Percentiles rank a stretch among this genome's conserved stretches.
Conservation (phyloP, 2,888 invertebrate genomes). For the Andrena praecox region DNA sequence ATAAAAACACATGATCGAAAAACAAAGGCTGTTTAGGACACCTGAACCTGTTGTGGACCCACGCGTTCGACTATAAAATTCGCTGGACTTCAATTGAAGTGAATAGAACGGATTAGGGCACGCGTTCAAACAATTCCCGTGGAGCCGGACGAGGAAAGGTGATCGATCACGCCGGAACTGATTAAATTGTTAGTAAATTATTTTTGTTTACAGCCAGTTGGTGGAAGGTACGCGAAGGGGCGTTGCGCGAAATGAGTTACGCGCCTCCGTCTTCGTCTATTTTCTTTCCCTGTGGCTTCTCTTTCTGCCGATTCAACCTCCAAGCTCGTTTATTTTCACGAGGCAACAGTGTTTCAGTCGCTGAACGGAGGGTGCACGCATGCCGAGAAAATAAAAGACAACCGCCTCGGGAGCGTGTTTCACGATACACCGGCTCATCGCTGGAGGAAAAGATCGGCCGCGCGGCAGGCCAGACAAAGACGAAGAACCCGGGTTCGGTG, state of each 20-base stretch:
- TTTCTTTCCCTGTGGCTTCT: constrained; percentile 47
- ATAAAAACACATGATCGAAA: background rate
- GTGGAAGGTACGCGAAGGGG: constrained; percentile 14
- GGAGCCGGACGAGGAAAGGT: background rate
- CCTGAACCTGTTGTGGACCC: no score
- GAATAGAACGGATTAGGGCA: background rate
- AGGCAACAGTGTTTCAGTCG: constrained; percentile 72
- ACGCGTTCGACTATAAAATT: background rate
- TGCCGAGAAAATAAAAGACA: constrained; percentile 68
- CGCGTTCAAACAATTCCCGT: background rate
- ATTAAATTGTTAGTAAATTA: constrained; percentile 46
- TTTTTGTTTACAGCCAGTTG: constrained; percentile 24
- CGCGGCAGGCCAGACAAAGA: constrained; percentile 66
- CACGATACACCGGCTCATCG: constrained; percentile 68
- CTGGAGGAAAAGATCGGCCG: constrained; percentile 66
- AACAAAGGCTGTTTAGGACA: background rate
- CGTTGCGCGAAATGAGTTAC: constrained; percentile 44
- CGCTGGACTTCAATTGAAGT: background rate
- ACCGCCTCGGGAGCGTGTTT: constrained; percentile 69
- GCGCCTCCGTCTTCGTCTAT: constrained; percentile 35
- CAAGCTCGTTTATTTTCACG: constrained; percentile 62
- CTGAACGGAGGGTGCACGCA: constrained; percentile 68
- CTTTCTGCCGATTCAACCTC: constrained; percentile 58
- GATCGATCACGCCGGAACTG: constrained; percentile 12
- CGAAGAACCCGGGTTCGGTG: constrained; percentile 73